Conservation (phyloP, 2,888 invertebrate species). For the Limnephilus marmoratus region DNA sequence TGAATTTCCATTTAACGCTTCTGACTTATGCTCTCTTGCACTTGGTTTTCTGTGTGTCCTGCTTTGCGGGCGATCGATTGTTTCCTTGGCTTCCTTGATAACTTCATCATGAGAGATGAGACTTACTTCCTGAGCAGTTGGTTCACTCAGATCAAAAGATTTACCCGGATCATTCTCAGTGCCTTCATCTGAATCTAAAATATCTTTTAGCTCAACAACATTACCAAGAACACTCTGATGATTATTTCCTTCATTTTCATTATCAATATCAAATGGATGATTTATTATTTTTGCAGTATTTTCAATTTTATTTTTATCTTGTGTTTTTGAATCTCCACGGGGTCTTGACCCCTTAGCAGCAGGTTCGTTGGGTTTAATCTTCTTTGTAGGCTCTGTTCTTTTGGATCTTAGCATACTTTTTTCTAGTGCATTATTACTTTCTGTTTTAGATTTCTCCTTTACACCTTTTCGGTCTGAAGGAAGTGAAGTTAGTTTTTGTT, state of each 20-base stretch:
- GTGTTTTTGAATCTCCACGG: slow-evolving; percentile 36
- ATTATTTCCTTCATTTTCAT: slow-evolving; percentile 46
- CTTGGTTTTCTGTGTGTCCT: slow-evolving; percentile 42
- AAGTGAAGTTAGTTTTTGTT: slow-evolving; percentile 24
- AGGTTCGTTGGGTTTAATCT: slow-evolving; percentile 66
- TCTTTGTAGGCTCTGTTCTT: slow-evolving; percentile 60
- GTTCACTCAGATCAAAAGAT: slow-evolving; percentile 17
- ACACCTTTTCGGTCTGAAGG: slow-evolving; percentile 68
- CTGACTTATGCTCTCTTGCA: not conserved
- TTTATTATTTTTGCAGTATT: slow-evolving; percentile 17
- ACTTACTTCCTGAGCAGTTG: slow-evolving; percentile 2
- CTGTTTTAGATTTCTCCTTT: slow-evolving; percentile 67
- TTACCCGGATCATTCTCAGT: slow-evolving; percentile 41
- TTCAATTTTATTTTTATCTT: slow-evolving; percentile 9
- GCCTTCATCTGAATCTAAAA: slow-evolving; percentile 47
- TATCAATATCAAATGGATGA: slow-evolving; percentile 45
- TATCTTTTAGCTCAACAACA: slow-evolving; percentile 48
- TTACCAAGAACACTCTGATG: slow-evolving; percentile 26
- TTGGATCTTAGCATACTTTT: slow-evolving; percentile 65
- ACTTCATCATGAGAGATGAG: slow-evolving; percentile 53
- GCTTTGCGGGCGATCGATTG: slow-evolving; percentile 44
- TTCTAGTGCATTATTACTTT: slow-evolving; percentile 65
- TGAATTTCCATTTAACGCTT: not conserved
- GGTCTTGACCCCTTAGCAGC: slow-evolving; percentile 56
- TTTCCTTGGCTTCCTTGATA: slow-evolving; percentile 12